phyloP scores from a whole-genome alignment of 2,888 invertebrate genomes.

The Idaea straminata region DNA sequence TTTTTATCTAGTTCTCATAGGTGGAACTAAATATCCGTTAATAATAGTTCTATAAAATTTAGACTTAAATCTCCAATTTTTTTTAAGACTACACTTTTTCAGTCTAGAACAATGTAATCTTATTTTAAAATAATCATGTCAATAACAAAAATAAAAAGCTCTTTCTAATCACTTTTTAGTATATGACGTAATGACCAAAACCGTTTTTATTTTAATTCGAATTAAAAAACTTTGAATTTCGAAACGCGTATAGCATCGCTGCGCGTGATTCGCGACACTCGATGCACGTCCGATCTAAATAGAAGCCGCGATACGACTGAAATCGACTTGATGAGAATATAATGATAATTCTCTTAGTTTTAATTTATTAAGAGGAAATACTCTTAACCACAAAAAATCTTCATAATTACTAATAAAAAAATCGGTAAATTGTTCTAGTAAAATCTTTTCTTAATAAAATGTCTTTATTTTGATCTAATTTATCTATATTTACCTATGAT shows the following conservation, averaged over 20 bases:
- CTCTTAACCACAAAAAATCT: too few relatives aligned
- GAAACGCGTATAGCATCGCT: slow-evolving; percentile 29
- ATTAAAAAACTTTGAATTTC: slow-evolving; percentile 18
- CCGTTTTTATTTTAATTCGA: slow-evolving; percentile 2
- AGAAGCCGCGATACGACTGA: slow-evolving; percentile 38
- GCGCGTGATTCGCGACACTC: slow-evolving; percentile 38
- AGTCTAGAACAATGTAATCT: too few relatives aligned
- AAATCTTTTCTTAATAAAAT: too few relatives aligned
- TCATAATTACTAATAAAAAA: too few relatives aligned
- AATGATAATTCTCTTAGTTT: background rate
- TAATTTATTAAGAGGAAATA: background rate
- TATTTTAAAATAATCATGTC: too few relatives aligned
- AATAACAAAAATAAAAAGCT: too few relatives aligned
- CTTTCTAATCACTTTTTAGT: too few relatives aligned
- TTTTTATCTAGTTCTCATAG: slow-evolving; percentile 20
- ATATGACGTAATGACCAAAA: background rate
- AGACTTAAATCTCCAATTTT: too few relatives aligned
- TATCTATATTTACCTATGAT: too few relatives aligned
- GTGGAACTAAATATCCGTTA: background rate
- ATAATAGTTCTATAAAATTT: background rate
- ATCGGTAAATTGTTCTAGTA: too few relatives aligned
- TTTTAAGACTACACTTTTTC: too few relatives aligned
- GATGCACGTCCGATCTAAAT: slow-evolving; percentile 39
- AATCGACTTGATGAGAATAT: background rate
- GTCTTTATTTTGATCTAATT: too few relatives aligned